These are phyloP conservation scores for Nymphalis io DNA, from an alignment of 1,140 invertebrate genomes.

Conservation along the genomic window DNA sequence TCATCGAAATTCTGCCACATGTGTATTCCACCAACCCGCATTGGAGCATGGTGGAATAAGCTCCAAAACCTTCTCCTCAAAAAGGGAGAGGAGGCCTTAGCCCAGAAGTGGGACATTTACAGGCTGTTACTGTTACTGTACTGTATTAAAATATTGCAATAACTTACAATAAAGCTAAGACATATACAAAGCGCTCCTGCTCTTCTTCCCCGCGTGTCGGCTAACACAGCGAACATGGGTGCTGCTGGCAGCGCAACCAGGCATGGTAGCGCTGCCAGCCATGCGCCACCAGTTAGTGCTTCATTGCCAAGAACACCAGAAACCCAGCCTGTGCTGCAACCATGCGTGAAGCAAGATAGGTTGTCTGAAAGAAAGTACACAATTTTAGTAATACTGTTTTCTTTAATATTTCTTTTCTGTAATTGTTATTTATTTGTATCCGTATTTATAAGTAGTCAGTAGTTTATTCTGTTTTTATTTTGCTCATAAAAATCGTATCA, in stretches of 20 bases:
- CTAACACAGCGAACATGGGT: slow-evolving; percentile 70
- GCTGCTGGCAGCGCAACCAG: slow-evolving; percentile 71
- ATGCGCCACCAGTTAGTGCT: slow-evolving; percentile 67
- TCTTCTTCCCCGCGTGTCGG: slow-evolving; percentile 64
- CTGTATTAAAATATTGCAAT: not conserved
- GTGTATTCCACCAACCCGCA: too few species aligned
- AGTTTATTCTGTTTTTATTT: too few species aligned
- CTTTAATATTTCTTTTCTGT: too few species aligned
- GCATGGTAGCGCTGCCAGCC: slow-evolving; percentile 70
- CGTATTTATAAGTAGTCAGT: too few species aligned
- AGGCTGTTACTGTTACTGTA: too few species aligned
- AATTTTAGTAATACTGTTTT: not conserved
- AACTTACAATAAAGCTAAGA: slow-evolving; percentile 72
- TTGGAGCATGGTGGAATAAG: too few species aligned
- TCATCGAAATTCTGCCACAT: too few species aligned
- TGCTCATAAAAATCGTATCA: too few species aligned
- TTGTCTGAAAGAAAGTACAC: slow-evolving; percentile 55
- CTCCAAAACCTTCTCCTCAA: too few species aligned
- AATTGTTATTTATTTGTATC: too few species aligned
- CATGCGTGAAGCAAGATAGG: slow-evolving; percentile 71
- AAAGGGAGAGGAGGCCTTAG: too few species aligned
- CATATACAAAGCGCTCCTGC: slow-evolving; percentile 65
- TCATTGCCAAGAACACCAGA: slow-evolving; percentile 69
- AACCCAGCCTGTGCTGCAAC: slow-evolving; percentile 73
- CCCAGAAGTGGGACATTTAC: too few species aligned